Conservation (phyloP, 2,797 vertebrate genomes). For the Gymnocypris eckloni region DNA sequence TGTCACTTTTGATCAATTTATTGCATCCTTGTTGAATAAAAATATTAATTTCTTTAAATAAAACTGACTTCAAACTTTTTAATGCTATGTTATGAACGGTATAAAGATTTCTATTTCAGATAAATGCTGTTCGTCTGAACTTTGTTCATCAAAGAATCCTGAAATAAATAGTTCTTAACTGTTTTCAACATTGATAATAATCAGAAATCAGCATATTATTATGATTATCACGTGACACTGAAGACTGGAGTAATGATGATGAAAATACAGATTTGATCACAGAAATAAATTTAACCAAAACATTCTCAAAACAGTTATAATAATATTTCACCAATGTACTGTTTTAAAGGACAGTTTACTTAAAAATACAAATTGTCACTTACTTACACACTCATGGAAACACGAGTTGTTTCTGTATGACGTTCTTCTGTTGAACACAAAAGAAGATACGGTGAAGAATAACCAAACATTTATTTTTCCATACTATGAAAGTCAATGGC, state of each 20-base stretch:
- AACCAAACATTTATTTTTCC: too few species aligned
- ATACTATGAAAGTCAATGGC: too few species aligned
- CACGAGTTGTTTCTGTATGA: too few species aligned
- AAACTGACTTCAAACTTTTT: background rate
- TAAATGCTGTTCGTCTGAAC: background rate
- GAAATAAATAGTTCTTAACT: background rate
- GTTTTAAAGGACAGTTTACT: too few species aligned
- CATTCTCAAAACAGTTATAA: background rate
- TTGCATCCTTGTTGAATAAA: background rate
- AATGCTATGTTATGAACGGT: background rate
- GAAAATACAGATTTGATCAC: background rate
- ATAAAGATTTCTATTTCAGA: background rate
- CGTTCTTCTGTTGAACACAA: too few species aligned
- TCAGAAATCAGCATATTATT: background rate
- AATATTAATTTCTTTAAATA: background rate
- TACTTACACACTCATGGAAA: too few species aligned
- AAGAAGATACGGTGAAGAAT: too few species aligned
- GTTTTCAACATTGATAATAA: background rate
- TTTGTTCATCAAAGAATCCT: background rate
- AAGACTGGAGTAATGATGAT: background rate
- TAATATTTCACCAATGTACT: background rate
- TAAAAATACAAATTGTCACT: too few species aligned
- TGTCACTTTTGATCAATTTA: background rate
- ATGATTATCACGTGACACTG: background rate
- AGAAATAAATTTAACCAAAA: background rate